Base-by-base conservation (phyloP, 1,140 invertebrate species). In the Bicyclus anynana region DNA sequence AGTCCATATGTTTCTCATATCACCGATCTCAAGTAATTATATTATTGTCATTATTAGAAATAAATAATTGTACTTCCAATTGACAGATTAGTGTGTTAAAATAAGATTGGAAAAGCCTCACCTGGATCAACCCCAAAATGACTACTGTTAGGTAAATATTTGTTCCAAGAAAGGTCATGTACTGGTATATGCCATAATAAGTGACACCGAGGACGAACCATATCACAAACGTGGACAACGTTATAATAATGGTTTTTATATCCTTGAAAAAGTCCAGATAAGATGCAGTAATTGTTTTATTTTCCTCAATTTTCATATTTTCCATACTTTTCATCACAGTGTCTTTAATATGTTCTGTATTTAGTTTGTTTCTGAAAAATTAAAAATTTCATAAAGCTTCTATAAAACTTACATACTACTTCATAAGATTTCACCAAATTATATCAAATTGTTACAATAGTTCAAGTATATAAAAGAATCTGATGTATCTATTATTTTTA, bases 141-240 rank as follows among this genome's bases (percentile, higher is more conserved):
- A 53, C 33, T 20, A 74, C 69, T 1, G 67, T 64, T 6, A 75
- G 21, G 29, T 67, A 77, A 6, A 72, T 48, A 61, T 72, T 69
- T 13, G 61, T 37, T 9, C 69, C 65, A 5, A 77, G 29, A 2
- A 72, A 55, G 0, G 69, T 67, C 5, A 67, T 47, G 38, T 77
- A 81, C 26, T 79, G 71, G 47, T 66, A 74, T 10, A 77, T 70
- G 6, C 76, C 75, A 27, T 62, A 77, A 44, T 61, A 77, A 18
- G 55, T 65, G 12, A 58, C 49, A 0, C 74, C 74, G 5, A 56
- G 49, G 0, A 66, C 48, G 12, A 59, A 57, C 69, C 70, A 79
- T 1, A 68, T 40, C 9, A 62, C 42, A 1, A 64, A 53, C 9
- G 40, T 53, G 1, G 33, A 48, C 20, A 65, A 9, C 0, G 74